A percentile compares a stretch with the other conserved stretches of the same genome.
Conservation (phyloP, 2,888 invertebrate species). For the Linyphia triangularis region DNA sequence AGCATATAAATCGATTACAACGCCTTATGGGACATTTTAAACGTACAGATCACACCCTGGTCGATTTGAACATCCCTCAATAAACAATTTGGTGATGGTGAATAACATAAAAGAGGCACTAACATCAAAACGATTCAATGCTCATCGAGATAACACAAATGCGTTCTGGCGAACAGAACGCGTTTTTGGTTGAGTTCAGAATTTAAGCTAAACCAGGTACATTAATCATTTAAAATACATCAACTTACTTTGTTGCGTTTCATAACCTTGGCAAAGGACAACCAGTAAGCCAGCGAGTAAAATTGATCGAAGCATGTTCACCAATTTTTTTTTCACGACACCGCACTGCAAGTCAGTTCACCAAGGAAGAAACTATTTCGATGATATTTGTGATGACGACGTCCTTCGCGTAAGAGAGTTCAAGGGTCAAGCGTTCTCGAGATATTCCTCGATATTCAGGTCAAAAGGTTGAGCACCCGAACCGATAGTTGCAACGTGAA, state of each 20-base stretch:
- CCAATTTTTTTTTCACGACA: background rate
- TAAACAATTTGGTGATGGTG: too few species aligned
- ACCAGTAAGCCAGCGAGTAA: slow-evolving; percentile 8
- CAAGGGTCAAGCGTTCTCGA: slow-evolving; percentile 39
- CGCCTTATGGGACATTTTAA: too few species aligned
- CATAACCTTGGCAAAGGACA: slow-evolving; percentile 16
- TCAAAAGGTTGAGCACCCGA: slow-evolving; percentile 29
- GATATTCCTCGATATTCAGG: slow-evolving; percentile 9
- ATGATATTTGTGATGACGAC: background rate
- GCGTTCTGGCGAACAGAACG: too few species aligned
- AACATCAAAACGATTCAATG: too few species aligned
- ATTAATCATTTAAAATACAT: too few species aligned
- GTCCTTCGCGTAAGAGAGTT: slow-evolving; percentile 21
- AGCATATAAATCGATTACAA: too few species aligned
- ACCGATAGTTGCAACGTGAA: background rate
- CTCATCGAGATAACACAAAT: too few species aligned
- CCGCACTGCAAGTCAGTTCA: background rate
- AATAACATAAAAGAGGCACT: too few species aligned
- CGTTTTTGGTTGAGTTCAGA: too few species aligned
- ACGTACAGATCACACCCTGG: too few species aligned
- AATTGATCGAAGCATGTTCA: slow-evolving; percentile 23
- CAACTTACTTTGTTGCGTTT: slow-evolving; percentile 37
- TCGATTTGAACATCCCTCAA: too few species aligned
- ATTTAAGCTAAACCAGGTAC: too few species aligned
- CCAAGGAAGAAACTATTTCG: background rate